These are phyloP conservation scores for Asobara japonica DNA, from an alignment of 1,140 invertebrate genomes.

Conservation along the genomic window DNA sequence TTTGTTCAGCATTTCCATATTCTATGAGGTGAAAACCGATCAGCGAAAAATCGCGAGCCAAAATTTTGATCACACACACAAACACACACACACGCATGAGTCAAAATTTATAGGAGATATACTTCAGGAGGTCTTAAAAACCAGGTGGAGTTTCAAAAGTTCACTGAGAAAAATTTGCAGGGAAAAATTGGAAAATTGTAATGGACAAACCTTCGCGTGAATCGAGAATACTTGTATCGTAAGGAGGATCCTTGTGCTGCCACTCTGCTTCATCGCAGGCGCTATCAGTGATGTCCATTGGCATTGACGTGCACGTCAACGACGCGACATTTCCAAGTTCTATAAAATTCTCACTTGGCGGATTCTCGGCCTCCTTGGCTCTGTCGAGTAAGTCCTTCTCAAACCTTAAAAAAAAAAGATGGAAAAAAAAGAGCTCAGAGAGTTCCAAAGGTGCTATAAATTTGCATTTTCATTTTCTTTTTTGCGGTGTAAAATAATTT, in stretches of 20 bases:
- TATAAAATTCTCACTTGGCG: slow-evolving; percentile 43
- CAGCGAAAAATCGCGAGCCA: too few relatives aligned
- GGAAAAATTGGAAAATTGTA: not conserved
- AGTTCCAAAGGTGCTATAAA: too few relatives aligned
- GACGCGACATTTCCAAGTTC: slow-evolving; percentile 37
- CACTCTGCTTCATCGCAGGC: slow-evolving; percentile 43
- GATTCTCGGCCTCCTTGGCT: slow-evolving; percentile 49
- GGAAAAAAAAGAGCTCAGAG: too few relatives aligned
- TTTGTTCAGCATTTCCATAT: too few relatives aligned
- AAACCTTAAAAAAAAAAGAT: slow-evolving; percentile 43
- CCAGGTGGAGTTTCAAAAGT: too few relatives aligned
- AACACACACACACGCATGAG: too few relatives aligned
- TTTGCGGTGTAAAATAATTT: not conserved
- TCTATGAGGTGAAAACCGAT: too few relatives aligned
- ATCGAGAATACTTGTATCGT: slow-evolving; percentile 35
- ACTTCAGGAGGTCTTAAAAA: too few relatives aligned
- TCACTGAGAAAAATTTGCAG: too few relatives aligned
- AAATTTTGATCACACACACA: too few relatives aligned
- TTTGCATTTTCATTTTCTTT: not conserved
- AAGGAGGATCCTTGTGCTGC: slow-evolving; percentile 35
- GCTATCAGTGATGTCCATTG: slow-evolving; percentile 33
- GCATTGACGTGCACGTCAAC: slow-evolving; percentile 32
- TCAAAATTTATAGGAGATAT: too few relatives aligned
- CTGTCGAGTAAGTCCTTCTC: slow-evolving; percentile 54
- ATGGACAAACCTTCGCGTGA: slow-evolving; percentile 30